Evolutionary conservation across 2,113 vertebrate species (phyloP), one percentile per base, ranked within the genome.

Genomic region (Aplodontia rufa): DNA sequence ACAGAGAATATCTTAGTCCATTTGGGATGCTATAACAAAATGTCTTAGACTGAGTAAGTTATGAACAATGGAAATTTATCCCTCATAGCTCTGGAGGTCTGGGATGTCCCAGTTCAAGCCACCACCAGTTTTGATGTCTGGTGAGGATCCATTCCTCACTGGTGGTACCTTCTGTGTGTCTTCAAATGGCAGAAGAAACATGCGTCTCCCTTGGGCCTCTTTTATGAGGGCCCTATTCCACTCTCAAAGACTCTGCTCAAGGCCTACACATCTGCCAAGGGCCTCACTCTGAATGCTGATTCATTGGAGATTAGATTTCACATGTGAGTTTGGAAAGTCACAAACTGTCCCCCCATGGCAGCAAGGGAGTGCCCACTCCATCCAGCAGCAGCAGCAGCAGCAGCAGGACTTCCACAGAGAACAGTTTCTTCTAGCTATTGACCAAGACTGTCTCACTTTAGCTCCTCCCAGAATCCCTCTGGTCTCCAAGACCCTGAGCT

Each of bases 351-450:
- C 47, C 35, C 37, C 49, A 35, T 5, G 35, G 8, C 19, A 47
- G 7, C 40, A 8, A 81, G 16, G n/a, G 10, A 20, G 20, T 1
- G 8, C 10, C 24, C 19, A 17, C 0, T 40, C 7, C 10, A 74
- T 30, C 3, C 42, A n/a, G 19, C 4, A 37, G 78, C 45, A 76
- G 24, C 8, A 28, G 37, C 28, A 12, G 42, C 2, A 32, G 3
- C 32, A 47, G 4, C 32, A 7, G 13, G 3, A 3, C 17, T 37
- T 47, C 47, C 40, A 68, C 8, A 66, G 6, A 30, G 14, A 37
- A 26, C 3, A 32, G 19, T 24, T 86, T 24, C 42, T 49, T 72
- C 32, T 28, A 62, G 24, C 6, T n/a, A 24, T 19, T 66, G 20
- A 64, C 19, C 32, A 37, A 35, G 45, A 72, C 3, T 9, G 6